phyloP scores from a whole-genome alignment of 2,113 vertebrate genomes.

The Dicaeum eximium region DNA sequence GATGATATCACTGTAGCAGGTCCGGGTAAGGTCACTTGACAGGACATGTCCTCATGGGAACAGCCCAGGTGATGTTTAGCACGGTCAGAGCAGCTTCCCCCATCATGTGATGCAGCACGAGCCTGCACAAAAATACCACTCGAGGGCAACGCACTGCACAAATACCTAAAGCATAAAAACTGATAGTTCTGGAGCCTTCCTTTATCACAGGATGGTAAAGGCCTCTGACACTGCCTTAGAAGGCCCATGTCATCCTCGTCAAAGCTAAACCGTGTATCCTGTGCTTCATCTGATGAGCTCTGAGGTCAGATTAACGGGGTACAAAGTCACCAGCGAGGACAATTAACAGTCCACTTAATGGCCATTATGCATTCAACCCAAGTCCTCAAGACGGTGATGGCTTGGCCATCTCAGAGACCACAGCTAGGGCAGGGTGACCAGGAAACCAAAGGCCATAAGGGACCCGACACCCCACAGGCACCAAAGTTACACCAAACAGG shows the following conservation, averaged over 20 bases:
- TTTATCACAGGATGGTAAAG: background rate
- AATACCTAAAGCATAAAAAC: background rate
- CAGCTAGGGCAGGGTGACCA: background rate
- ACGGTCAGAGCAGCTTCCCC: background rate
- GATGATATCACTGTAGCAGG: background rate
- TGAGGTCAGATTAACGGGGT: background rate
- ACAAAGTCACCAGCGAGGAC: background rate
- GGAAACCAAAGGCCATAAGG: background rate
- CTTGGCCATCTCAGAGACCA: background rate
- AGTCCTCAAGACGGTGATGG: background rate
- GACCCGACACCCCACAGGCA: background rate
- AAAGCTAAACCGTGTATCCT: background rate
- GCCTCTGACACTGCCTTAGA: too few relatives aligned
- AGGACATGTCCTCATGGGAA: background rate
- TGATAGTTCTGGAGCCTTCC: background rate
- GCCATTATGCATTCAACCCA: background rate
- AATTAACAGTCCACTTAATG: background rate
- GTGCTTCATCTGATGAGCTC: background rate
- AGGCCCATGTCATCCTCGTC: background rate
- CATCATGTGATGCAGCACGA: background rate
- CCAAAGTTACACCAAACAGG: rapidly evolving
- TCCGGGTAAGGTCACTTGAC: background rate
- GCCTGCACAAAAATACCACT: background rate
- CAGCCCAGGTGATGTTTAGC: background rate
- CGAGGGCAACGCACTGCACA: background rate